phyloP scores from a whole-genome alignment of 2,113 vertebrate genomes.

The Microtus oregoni region DNA sequence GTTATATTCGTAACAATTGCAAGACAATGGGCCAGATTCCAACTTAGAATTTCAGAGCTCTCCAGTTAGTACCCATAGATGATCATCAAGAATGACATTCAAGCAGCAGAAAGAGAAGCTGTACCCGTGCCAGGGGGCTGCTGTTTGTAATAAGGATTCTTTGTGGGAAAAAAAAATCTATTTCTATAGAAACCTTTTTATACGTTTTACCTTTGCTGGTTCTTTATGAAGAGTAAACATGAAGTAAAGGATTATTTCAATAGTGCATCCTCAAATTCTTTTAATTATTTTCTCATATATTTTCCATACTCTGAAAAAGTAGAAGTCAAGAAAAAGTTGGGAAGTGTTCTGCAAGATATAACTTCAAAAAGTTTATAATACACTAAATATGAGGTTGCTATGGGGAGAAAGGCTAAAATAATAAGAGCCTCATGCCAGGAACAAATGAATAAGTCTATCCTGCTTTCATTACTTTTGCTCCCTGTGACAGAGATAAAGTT shows the following conservation, averaged over 20 bases:
- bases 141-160: background rate
- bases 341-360: constrained; percentile 38
- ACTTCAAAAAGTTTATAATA: constrained; percentile 13
- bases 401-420: background rate
- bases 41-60: background rate
- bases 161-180: background rate
- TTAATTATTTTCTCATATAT: constrained; percentile 22
- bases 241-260: background rate
- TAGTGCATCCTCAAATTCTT: background rate
- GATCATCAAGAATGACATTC: background rate
- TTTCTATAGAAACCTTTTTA: background rate
- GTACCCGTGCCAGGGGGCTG: rapidly evolving
- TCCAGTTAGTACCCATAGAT: background rate
- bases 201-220: background rate
- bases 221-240: background rate
- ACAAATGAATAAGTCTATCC: constrained; percentile 61
- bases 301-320: background rate
- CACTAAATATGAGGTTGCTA: constrained; percentile 11
- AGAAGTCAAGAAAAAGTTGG: background rate
- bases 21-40: background rate
- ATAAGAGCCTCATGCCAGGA: constrained; percentile 52
- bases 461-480: constrained; percentile 72
- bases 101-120: background rate
- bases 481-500: constrained; percentile 78
- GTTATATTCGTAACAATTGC: background rate